Evolutionary conservation across 2,888 invertebrate species (phyloP).

Genomic region (Tridacna gigas): DNA sequence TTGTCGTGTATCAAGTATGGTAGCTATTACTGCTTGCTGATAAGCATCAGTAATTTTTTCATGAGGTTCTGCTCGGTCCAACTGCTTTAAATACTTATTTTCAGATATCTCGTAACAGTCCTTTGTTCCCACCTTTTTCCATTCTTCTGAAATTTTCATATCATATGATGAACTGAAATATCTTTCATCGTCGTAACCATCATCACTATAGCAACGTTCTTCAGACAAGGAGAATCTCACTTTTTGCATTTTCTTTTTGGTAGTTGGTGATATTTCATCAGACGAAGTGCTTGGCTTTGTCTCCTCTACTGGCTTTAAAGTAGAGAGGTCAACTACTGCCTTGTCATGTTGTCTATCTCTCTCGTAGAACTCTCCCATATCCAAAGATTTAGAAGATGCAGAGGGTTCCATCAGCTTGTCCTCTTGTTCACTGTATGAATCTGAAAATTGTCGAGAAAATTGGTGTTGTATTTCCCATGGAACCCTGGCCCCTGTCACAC

Average conservation of each 20-base stretch:
- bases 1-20: slow-evolving; percentile 76
- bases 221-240: slow-evolving; percentile 62
- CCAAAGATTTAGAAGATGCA: slow-evolving; percentile 71
- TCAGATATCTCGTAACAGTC: background rate
- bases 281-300: slow-evolving; percentile 37
- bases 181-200: slow-evolving; percentile 36
- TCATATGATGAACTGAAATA: slow-evolving; percentile 51
- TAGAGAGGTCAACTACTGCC: background rate
- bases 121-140: slow-evolving; percentile 48
- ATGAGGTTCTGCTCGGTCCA: slow-evolving; percentile 74
- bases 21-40: slow-evolving; percentile 79
- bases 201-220: slow-evolving; percentile 46
- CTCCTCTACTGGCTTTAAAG: slow-evolving; percentile 13
- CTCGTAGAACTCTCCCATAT: slow-evolving; percentile 78
- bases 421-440: slow-evolving; percentile 76
- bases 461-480: slow-evolving; percentile 81
- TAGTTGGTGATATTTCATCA: slow-evolving; percentile 56
- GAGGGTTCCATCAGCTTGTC: slow-evolving; percentile 61
- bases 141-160: slow-evolving; percentile 62
- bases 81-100: slow-evolving; percentile 4
- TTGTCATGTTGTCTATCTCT: slow-evolving; percentile 62
- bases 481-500: slow-evolving; percentile 72
- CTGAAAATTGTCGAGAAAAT: slow-evolving; percentile 79
- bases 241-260: slow-evolving; percentile 63
- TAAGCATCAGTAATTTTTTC: slow-evolving; percentile 79